phyloP scores from a whole-genome alignment of 1,140 invertebrate species.

The Acromyrmex echinatior region DNA sequence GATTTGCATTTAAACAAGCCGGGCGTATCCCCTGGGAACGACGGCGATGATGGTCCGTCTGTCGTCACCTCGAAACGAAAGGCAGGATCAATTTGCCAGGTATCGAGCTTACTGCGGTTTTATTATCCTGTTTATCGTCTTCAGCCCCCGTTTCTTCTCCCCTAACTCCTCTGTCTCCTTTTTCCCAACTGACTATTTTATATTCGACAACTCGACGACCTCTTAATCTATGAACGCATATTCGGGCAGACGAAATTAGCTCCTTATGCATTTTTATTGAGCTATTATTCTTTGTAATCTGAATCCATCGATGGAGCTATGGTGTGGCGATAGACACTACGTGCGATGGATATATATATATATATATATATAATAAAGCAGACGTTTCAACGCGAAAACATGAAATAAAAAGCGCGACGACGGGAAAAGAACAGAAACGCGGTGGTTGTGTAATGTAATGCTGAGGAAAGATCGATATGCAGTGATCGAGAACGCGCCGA shows the following conservation, averaged over 20 bases:
- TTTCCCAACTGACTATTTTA: conserved; percentile 35
- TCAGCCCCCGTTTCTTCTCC: not conserved
- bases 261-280: conserved; percentile 70
- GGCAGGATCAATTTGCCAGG: conserved; percentile 71
- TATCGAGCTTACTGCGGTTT: conserved; percentile 74
- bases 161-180: not conserved
- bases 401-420: conserved; percentile 29
- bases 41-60: conserved; percentile 63
- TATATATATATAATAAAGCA: conserved; percentile 38
- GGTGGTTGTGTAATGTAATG: conserved; percentile 17
- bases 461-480: conserved; percentile 1
- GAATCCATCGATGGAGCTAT: conserved; percentile 64
- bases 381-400: conserved; percentile 31
- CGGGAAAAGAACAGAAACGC: not conserved
- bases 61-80: conserved; percentile 72
- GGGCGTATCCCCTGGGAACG: conserved; percentile 65
- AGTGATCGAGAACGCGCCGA: conserved; percentile 2
- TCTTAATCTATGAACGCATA: conserved; percentile 65
- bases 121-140: conserved; percentile 73
- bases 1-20: conserved; percentile 83
- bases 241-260: conserved; percentile 4
- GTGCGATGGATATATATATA: not conserved
- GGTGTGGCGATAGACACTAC: conserved; percentile 25
- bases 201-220: conserved; percentile 26
- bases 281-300: conserved; percentile 64